These are phyloP conservation scores for Melanotaenia boesemani DNA, from an alignment of 2,797 vertebrate species.

Conservation along the genomic window DNA sequence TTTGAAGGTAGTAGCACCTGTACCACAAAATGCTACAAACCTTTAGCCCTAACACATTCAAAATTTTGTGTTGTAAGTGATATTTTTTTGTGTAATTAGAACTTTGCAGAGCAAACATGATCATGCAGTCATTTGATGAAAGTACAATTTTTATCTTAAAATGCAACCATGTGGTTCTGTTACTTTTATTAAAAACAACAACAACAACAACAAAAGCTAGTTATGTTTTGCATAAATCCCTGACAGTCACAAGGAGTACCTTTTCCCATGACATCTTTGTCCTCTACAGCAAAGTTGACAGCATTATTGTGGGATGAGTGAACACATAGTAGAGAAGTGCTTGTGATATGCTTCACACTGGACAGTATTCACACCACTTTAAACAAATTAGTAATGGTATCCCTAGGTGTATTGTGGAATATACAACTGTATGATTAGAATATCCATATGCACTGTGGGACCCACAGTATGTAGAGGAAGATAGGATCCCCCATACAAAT, in stretches of 20 bases:
- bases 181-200: constrained; percentile 13
- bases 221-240: constrained; percentile 19
- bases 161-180: constrained; percentile 34
- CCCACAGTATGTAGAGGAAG: constrained; percentile 69
- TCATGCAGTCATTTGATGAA: not conserved
- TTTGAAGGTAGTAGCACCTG: too few species aligned
- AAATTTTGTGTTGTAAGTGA: not conserved
- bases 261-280: constrained; percentile 60
- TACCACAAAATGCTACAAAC: too few species aligned
- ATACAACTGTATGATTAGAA: constrained; percentile 76
- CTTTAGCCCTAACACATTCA: not conserved
- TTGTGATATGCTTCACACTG: constrained; percentile 58
- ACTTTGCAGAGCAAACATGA: constrained; percentile 1
- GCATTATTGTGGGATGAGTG: constrained; percentile 71
- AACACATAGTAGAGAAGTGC: constrained; percentile 42
- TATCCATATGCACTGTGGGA: constrained; percentile 75
- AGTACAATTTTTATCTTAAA: constrained; percentile 13
- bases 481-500: constrained; percentile 78
- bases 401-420: constrained; percentile 64
- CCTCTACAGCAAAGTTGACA: constrained; percentile 75
- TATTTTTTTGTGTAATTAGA: not conserved
- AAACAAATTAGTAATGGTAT: constrained; percentile 82
- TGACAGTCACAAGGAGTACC: constrained; percentile 39
- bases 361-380: constrained; percentile 73
- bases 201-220: not conserved